Base-by-base conservation (phyloP, 2,888 invertebrate species). In the Spilarctia lutea region DNA sequence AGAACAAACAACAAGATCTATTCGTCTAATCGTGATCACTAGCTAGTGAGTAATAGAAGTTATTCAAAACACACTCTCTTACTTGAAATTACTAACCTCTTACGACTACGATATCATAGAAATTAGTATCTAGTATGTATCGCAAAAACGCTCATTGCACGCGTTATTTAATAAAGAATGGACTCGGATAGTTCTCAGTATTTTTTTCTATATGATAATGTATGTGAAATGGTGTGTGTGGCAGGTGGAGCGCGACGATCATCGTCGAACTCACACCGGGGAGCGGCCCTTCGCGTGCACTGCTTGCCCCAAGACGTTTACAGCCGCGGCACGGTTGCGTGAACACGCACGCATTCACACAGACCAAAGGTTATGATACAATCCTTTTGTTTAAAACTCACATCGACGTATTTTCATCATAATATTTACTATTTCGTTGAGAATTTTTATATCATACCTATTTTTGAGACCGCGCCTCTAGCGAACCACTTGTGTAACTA, bases 231-330 rank as follows among this genome's bases (percentile, higher is more conserved):
- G 86, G 85, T 87, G 83, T 83, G 71, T 75, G 79, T 81, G 88
- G 84, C 89, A 96, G 95, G 95, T 96, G 94, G 95, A 96, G 95
- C 95, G 95, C 80, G 95, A 96, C 95, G 96, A 96, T 85, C 96
- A 95, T 81, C 93, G 96, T 30, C 94, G 96, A 81, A 95, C 95
- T 78, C 96, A 95, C 88, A 96, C 95, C 39, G 95, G 95, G 84
- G 96, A 96, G 91, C 92, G 95, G 79, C 95, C 95, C 90, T 96
- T 96, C 90, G 94, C 94, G 87, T 96, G 96, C 89, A 80, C 92
- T 63, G 92, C 91, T 79, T 96, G 96, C 92, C 94, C 94, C 82
- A 96, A 96, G 94, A 96, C 96, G 87, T 95, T 96, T 91, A 96
- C 96, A 79, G 96, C 96, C 73, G 95, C 95, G 33, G 96, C 96